These are phyloP conservation scores for Trissoscelio sp. DNA, from an alignment of 2,888 invertebrate genomes.

Conservation along the genomic window DNA sequence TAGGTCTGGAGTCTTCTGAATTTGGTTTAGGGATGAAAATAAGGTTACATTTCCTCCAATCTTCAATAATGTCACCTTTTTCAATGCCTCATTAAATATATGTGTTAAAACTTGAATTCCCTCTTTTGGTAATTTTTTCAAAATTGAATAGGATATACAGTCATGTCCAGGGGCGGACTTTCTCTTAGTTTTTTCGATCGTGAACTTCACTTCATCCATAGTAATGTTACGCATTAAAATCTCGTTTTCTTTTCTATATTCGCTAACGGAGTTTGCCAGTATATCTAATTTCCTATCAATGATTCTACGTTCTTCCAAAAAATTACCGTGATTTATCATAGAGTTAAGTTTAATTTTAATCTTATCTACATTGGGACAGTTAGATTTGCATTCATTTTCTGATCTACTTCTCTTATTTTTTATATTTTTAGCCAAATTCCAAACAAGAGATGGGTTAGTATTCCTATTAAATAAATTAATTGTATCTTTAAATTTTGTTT, in stretches of 20 bases:
- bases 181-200: background rate
- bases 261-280: background rate
- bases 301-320: background rate
- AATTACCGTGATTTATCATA: background rate
- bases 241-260: background rate
- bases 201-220: background rate
- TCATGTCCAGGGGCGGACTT: background rate
- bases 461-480: conserved; percentile 1
- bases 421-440: conserved; percentile 8
- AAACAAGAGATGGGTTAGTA: background rate
- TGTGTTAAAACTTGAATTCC: background rate
- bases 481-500: background rate
- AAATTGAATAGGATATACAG: background rate
- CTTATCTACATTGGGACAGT: background rate
- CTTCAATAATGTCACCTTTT: background rate
- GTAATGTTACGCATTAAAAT: background rate
- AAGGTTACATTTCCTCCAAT: background rate
- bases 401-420: background rate
- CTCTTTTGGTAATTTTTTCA: background rate
- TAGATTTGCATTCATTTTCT: background rate
- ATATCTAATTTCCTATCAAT: background rate
- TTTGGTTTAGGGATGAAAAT: background rate
- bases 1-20: background rate
- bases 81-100: background rate
- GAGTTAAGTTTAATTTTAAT: background rate